phyloP scores from a whole-genome alignment of 2,797 vertebrate species.

The Apogon talboti region DNA sequence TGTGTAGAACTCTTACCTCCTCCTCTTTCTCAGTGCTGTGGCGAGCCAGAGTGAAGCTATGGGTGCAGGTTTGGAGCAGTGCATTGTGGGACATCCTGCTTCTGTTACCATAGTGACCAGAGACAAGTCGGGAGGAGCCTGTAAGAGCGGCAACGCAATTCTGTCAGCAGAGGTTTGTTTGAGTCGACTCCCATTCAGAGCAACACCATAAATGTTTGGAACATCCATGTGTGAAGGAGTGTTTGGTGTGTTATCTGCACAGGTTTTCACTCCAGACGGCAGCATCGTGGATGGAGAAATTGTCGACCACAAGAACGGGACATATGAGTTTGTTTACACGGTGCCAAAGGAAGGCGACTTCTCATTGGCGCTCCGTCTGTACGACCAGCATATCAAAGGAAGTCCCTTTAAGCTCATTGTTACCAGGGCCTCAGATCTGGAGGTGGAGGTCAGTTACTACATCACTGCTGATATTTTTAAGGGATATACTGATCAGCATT shows the following conservation, averaged over 20 bases:
- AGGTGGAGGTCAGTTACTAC: constrained; percentile 47
- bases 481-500: no score
- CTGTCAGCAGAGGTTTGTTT: constrained; percentile 88
- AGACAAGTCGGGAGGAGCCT: constrained; percentile 96
- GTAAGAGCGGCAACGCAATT: constrained; percentile 93
- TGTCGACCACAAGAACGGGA: constrained; percentile 96
- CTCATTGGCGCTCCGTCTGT: constrained; percentile 92
- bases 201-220: no score
- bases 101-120: constrained; percentile 95
- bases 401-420: constrained; percentile 95
- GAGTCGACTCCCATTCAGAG: background rate
- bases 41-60: constrained; percentile 96
- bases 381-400: constrained; percentile 98
- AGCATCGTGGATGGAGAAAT: constrained; percentile 95
- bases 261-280: constrained; percentile 94
- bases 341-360: constrained; percentile 96
- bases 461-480: no score
- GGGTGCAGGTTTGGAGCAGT: constrained; percentile 92
- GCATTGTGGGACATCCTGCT: constrained; percentile 92
- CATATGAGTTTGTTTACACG: constrained; percentile 94
- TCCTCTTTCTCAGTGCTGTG: constrained; percentile 84
- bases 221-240: background rate
- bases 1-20: fast-evolving
- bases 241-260: background rate
- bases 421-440: constrained; percentile 84